Conservation (phyloP, 2,797 vertebrate genomes). For the Geotrypetes seraphini region DNA sequence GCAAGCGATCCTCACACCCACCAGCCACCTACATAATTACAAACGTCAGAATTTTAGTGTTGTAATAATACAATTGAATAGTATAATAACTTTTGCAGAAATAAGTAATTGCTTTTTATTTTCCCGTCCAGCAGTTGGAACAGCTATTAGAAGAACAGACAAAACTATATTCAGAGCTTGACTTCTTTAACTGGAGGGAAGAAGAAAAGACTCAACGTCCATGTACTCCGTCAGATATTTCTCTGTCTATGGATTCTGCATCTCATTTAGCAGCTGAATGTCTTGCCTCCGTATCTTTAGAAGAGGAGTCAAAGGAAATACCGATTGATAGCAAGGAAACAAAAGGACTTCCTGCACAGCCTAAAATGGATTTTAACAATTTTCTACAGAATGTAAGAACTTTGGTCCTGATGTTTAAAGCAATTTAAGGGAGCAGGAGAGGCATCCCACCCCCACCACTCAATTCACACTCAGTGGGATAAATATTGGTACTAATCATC, state of each 20-base stretch:
- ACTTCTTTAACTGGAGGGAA: conserved; percentile 21
- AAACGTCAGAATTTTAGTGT: not conserved
- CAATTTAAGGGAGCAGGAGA: no score
- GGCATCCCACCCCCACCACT: no score
- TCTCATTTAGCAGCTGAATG: no score
- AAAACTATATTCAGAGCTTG: conserved; percentile 21
- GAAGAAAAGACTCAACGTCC: conserved; percentile 8
- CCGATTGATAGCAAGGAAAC: conserved; percentile 5
- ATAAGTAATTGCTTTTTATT: conserved; percentile 12
- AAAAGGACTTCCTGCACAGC: conserved; percentile 1
- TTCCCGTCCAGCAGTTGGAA: conserved; percentile 42
- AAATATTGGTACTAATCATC: no score
- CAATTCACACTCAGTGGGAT: no score
- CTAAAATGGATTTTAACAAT: conserved; percentile 8
- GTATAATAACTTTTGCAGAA: not conserved
- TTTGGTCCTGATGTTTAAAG: not conserved
- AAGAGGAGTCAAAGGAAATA: not conserved
- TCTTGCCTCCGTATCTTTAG: no score
- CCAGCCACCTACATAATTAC: no score
- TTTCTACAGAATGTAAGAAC: conserved; percentile 20
- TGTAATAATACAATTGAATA: no score
- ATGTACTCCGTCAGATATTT: not conserved
- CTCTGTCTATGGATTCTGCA: not conserved
- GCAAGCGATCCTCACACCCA: no score
- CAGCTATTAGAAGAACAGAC: conserved; percentile 31